Conservation (phyloP, 2,113 vertebrate genomes). For the Indri indri region DNA sequence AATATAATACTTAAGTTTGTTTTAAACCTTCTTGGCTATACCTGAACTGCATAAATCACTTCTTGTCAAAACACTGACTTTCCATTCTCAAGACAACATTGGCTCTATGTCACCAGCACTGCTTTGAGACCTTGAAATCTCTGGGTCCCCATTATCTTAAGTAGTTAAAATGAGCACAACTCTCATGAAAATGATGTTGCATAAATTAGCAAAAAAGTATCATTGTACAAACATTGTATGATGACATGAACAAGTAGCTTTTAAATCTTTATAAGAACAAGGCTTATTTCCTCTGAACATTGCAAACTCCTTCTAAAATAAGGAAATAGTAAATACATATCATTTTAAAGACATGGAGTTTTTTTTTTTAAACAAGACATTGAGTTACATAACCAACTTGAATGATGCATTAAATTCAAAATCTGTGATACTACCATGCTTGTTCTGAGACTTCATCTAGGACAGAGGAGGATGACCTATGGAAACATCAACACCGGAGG, state of each 20-base stretch:
- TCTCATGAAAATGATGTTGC: not conserved
- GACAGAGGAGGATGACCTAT: not conserved
- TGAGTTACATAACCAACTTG: not conserved
- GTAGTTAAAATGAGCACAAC: not conserved
- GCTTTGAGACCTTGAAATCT: not conserved
- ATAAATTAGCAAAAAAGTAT: not conserved
- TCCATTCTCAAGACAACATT: not conserved
- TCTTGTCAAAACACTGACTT: not conserved
- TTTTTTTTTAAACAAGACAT: not conserved
- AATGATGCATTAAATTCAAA: slow-evolving; percentile 26
- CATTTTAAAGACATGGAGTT: not conserved
- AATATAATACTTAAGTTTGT: not conserved
- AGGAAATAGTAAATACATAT: not conserved
- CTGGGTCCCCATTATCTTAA: not conserved
- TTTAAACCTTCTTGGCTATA: not conserved
- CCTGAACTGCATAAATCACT: not conserved
- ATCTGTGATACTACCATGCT: not conserved
- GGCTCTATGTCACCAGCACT: not conserved
- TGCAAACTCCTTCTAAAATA: not conserved
- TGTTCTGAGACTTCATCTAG: slow-evolving; percentile 21
- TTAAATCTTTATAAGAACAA: not conserved
- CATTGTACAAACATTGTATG: not conserved
- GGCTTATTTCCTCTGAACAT: not conserved
- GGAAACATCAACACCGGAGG: slow-evolving; percentile 15
- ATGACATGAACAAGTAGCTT: not conserved